These are phyloP conservation scores for Anguilla megastoma DNA, from an alignment of 2,797 vertebrate genomes.

Conservation along the genomic window DNA sequence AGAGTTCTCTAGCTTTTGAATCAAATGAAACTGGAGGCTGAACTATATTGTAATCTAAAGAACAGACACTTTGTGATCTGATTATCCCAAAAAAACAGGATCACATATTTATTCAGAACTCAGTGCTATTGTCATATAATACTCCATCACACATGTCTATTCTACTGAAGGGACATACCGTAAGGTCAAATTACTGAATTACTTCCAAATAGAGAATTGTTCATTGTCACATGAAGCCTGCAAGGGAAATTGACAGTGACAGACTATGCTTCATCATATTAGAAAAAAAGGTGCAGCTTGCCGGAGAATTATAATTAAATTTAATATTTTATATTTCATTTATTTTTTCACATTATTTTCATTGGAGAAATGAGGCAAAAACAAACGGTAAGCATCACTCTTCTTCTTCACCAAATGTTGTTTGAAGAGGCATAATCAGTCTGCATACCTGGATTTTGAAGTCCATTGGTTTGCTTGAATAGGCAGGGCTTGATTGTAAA, in stretches of 20 bases:
- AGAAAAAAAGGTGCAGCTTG: background rate
- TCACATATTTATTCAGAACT: background rate
- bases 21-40: background rate
- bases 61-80: background rate
- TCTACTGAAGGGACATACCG: background rate
- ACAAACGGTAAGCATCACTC: background rate
- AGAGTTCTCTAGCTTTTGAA: background rate
- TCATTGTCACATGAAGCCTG: background rate
- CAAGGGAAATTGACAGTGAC: background rate
- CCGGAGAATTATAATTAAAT: background rate
- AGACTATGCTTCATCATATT: background rate
- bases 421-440: background rate
- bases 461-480: background rate
- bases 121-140: background rate
- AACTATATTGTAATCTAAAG: background rate
- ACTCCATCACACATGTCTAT: background rate
- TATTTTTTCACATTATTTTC: background rate
- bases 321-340: background rate
- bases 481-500: background rate
- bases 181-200: background rate
- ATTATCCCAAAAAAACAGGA: background rate
- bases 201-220: background rate
- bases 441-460: background rate
- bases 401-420: background rate
- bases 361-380: background rate